phyloP scores from a whole-genome alignment of 2,113 vertebrate species.

The Arothron firmamentum region DNA sequence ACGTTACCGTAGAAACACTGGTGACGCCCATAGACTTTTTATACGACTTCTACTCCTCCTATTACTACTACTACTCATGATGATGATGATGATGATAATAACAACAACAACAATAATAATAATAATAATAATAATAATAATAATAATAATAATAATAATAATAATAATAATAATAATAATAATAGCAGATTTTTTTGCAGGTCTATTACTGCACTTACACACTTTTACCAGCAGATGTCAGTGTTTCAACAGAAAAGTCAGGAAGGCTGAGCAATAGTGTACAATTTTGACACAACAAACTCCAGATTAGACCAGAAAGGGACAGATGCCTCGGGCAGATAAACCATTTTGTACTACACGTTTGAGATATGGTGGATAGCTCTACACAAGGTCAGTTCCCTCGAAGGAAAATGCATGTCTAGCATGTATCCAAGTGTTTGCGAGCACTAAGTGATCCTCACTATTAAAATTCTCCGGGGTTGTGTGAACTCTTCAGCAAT shows the following conservation, averaged over 20 bases:
- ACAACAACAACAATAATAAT: too few species aligned
- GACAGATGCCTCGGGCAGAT: slow-evolving; percentile 15
- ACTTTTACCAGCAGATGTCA: slow-evolving; percentile 51
- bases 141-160: too few species aligned
- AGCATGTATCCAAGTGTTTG: slow-evolving; percentile 19
- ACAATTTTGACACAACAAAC: slow-evolving; percentile 6
- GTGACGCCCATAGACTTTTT: background rate
- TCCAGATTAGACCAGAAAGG: slow-evolving; percentile 11
- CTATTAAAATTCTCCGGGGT: slow-evolving; percentile 31
- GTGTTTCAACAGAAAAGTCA: background rate
- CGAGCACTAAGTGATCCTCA: slow-evolving; percentile 18
- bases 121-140: too few species aligned
- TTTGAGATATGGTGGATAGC: slow-evolving; percentile 9
- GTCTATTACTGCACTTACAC: background rate
- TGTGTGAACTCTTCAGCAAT: slow-evolving; percentile 42
- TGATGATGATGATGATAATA: too few species aligned
- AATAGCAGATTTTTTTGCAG: background rate
- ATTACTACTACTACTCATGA: too few species aligned
- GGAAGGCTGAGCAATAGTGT: background rate
- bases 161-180: too few species aligned
- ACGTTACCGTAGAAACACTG: slow-evolving; percentile 66
- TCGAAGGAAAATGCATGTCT: background rate
- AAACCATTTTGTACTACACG: slow-evolving; percentile 27
- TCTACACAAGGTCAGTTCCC: slow-evolving; percentile 27
- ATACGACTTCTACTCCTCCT: too few species aligned